Conservation (phyloP, 2,797 vertebrate genomes). For the Onychomys arenicola region DNA sequence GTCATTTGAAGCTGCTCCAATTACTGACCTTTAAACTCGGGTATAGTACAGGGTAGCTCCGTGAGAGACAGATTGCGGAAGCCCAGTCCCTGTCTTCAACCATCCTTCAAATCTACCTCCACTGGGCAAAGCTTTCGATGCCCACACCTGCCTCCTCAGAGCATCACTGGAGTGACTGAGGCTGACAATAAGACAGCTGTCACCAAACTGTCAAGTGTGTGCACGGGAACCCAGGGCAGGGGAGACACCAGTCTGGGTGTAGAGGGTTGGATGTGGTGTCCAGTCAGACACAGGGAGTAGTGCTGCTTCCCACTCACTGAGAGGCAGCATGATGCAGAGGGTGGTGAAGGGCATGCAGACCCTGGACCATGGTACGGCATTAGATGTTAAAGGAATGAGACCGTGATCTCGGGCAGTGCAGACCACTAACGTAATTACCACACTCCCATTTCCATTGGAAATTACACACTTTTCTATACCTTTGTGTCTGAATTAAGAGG, state of each 20-base stretch:
- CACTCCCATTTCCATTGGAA: not conserved
- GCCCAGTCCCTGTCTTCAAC: not conserved
- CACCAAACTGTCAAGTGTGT: not conserved
- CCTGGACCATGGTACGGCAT: not conserved
- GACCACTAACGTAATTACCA: not conserved
- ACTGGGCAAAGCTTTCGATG: not conserved
- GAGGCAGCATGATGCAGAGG: not conserved
- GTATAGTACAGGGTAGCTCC: not conserved
- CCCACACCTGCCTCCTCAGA: not conserved
- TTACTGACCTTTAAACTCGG: not conserved
- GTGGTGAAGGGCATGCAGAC: not conserved
- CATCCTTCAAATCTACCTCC: not conserved
- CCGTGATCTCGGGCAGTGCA: not conserved
- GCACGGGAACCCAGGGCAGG: no score
- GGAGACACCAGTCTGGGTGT: not conserved
- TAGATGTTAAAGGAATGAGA: not conserved
- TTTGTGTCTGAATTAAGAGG: not conserved
- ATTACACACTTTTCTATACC: not conserved
- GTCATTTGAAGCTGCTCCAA: not conserved
- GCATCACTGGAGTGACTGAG: not conserved
- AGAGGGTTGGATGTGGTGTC: not conserved
- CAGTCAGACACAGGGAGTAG: not conserved
- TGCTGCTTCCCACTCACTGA: accelerated
- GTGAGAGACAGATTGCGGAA: not conserved
- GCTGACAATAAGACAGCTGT: not conserved